These are phyloP conservation scores for Etheostoma spectabile DNA, from an alignment of 2,113 vertebrate genomes.

Conservation along the genomic window DNA sequence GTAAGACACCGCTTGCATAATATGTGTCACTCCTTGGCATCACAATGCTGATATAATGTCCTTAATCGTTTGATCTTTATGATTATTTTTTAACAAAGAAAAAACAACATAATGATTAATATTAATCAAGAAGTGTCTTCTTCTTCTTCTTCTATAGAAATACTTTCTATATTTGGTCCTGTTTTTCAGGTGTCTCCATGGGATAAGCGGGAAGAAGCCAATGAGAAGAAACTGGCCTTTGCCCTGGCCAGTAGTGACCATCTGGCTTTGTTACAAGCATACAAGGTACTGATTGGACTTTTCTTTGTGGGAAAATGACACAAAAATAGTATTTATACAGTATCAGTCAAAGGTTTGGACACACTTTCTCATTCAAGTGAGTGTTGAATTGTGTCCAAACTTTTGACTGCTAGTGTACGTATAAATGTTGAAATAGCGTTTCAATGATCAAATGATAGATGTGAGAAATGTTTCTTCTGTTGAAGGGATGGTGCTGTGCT, in stretches of 20 bases:
- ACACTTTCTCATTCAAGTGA: too few relatives aligned
- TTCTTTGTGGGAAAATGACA: too few relatives aligned
- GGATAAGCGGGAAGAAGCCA: conserved; percentile 97
- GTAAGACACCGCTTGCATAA: conserved; percentile 82
- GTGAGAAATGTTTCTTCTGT: background rate
- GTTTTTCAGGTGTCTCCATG: conserved; percentile 85
- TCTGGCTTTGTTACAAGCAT: conserved; percentile 93
- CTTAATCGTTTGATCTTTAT: background rate
- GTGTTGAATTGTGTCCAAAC: too few relatives aligned
- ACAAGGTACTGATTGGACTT: conserved; percentile 84
- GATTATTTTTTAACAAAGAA: background rate
- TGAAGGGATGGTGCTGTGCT: conserved; percentile 90
- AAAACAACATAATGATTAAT: background rate
- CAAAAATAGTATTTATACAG: background rate
- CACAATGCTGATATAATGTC: background rate
- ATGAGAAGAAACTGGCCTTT: conserved; percentile 93
- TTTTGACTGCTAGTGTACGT: background rate
- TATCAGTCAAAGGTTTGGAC: too few relatives aligned
- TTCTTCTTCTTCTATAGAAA: background rate
- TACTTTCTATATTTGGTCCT: background rate
- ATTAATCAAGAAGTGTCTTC: background rate
- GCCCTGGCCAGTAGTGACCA: conserved; percentile 94
- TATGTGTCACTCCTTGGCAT: background rate
- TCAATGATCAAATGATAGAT: background rate
- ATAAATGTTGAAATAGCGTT: background rate